These are phyloP conservation scores for Pseudomyrmex pallidus DNA, from an alignment of 1,140 invertebrate genomes.

Conservation along the genomic window DNA sequence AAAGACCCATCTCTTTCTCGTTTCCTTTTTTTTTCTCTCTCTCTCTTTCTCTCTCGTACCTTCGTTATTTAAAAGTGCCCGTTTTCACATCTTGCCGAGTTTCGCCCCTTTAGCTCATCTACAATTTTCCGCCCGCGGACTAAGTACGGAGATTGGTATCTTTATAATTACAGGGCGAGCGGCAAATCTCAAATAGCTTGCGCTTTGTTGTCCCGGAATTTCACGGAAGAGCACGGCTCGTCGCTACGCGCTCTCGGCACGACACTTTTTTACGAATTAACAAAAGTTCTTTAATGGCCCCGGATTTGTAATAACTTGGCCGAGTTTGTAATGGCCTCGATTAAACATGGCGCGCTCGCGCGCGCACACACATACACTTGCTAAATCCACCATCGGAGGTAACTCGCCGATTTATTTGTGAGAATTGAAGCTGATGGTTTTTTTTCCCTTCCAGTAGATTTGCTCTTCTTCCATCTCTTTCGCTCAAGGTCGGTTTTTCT, in stretches of 20 bases:
- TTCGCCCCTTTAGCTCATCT: conserved; percentile 30
- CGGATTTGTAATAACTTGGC: conserved; percentile 60
- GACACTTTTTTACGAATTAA: conserved; percentile 73
- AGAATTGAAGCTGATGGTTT: conserved; percentile 51
- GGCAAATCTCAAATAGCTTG: conserved; percentile 40
- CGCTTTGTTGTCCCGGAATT: conserved; percentile 38
- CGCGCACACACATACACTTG: not conserved
- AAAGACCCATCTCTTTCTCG: not conserved
- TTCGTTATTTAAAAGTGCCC: conserved; percentile 1
- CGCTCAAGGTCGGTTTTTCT: conserved; percentile 17
- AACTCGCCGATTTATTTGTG: conserved; percentile 46
- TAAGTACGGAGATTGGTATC: conserved; percentile 47
- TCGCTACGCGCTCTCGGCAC: conserved; percentile 41
- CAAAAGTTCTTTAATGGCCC: conserved; percentile 72
- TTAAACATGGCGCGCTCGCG: conserved; percentile 63
- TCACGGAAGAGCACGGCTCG: conserved; percentile 40
- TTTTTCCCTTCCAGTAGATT: conserved; percentile 32
- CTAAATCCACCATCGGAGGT: not conserved
- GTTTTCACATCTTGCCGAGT: conserved; percentile 37
- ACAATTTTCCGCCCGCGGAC: conserved; percentile 20
- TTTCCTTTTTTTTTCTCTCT: not conserved
- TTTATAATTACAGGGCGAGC: conserved; percentile 39
- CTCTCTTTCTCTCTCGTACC: not conserved
- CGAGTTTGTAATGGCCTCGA: conserved; percentile 69
- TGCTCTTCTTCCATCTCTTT: conserved; percentile 49